Evolutionary conservation across 2,113 vertebrate genomes (phyloP).

Genomic region (Asarcornis scutulata): DNA sequence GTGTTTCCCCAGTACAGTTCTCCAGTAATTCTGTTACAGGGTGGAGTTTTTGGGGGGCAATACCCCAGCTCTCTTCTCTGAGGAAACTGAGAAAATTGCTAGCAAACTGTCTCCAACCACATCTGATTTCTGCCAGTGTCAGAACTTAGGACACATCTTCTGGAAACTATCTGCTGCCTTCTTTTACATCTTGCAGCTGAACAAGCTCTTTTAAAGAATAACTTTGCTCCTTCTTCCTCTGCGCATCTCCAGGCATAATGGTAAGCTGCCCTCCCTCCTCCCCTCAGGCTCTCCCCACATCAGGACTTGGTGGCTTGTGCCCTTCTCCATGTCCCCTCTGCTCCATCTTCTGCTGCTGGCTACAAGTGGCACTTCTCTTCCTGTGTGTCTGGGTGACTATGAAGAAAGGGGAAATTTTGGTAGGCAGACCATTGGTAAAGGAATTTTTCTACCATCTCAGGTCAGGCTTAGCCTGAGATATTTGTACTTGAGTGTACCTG

Average conservation of each 20-base stretch:
- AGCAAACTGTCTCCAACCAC: not conserved
- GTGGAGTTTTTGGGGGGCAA: rapidly evolving
- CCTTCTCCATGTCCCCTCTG: not conserved
- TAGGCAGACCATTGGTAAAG: not conserved
- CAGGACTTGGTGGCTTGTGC: not conserved
- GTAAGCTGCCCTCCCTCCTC: not conserved
- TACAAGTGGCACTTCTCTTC: not conserved
- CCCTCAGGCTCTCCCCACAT: not conserved
- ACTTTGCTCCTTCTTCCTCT: not conserved
- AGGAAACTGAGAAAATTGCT: not conserved
- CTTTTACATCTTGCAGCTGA: not conserved
- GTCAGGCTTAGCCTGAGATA: not conserved
- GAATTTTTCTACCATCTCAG: not conserved
- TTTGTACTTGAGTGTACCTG: not conserved
- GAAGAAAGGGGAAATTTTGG: not conserved
- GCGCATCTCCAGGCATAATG: rapidly evolving
- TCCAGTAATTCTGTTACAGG: not conserved
- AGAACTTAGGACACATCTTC: not conserved
- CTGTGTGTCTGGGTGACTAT: not conserved
- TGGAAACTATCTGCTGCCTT: not conserved
- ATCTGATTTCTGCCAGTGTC: not conserved
- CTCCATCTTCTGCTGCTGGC: not conserved
- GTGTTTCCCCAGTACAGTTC: not conserved
- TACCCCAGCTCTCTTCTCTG: not conserved
- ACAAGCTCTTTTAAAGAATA: not conserved